Base-by-base conservation (phyloP, 2,113 vertebrate species). In the Nothoprocta perdicaria region DNA sequence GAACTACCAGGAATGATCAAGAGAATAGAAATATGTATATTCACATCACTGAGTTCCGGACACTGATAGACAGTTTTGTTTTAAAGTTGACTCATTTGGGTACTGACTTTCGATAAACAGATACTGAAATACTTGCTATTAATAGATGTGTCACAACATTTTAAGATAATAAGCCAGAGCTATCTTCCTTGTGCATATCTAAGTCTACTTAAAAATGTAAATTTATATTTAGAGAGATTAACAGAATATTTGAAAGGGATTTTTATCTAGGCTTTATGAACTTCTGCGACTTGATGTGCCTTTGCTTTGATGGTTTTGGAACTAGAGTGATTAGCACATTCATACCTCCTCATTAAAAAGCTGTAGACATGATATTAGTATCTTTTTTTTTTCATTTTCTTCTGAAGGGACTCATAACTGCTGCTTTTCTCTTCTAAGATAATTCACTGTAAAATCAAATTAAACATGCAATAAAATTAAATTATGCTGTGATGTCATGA, bases 211-310 rank as follows among this genome's bases (percentile, higher is more conserved):
- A 84, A n/a, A 2, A 86, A 89, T 71, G 7, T 10, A 92, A 86
- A 94, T 84, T 65, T 46, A 73, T 50, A 80, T 63, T 50, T 23
- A 55, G 7, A 77, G 7, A 80, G 46, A 71, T 50, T 45, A 88
- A 78, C 55, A 84, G 87, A 94, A 88, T 69, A 78, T 83, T 63
- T 80, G 46, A 92, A 94, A 91, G n/a, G 55, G 52, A 48, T 83
- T 93, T 96, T 90, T 94, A 95, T 95, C 91, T 48, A 65, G 65
- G 73, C 31, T 62, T 48, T 72, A 22, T 60, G 67, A 81, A 88
- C 35, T 29, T 89, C 50, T 63, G 43, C 22, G 67, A 35, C 58
- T 91, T 83, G 67, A 90, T 87, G 73, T 89, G 65, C 16, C 38
- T 95, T 92, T 86, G 65, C 84, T 89, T 93, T 93, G 76, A 92